A percentile compares a stretch with the other conserved stretches of the same genome.
Evolutionary conservation across 2,888 invertebrate genomes (phyloP).

Genomic region (Pandemis cinnamomeana): DNA sequence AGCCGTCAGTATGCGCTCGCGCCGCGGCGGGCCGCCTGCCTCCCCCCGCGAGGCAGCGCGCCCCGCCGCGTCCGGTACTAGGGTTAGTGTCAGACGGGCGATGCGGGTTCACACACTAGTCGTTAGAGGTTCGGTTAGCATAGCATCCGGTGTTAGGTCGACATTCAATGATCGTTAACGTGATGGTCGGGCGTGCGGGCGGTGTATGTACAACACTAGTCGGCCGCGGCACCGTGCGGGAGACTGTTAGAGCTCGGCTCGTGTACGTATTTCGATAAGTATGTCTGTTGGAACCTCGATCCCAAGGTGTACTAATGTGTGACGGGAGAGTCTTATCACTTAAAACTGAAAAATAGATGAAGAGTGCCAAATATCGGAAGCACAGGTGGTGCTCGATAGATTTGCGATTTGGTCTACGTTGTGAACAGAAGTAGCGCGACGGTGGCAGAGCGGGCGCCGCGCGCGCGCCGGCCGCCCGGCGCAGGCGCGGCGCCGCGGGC

Average conservation of each 20-base stretch:
- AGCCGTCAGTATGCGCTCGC: constrained; percentile 61
- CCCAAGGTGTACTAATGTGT: constrained; percentile 38
- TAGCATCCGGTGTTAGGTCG: constrained; percentile 32
- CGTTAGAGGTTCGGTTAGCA: constrained; percentile 37
- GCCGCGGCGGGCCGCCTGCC: constrained; percentile 43
- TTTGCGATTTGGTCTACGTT: constrained; percentile 76
- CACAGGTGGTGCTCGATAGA: constrained; percentile 81
- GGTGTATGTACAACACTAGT: constrained; percentile 39
- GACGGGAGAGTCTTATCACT: constrained; percentile 33
- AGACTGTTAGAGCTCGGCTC: constrained; percentile 52
- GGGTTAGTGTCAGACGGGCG: constrained; percentile 47
- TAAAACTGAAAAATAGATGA: constrained; percentile 63
- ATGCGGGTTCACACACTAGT: constrained; percentile 54
- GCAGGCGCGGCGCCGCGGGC: constrained; percentile 72
- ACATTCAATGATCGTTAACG: constrained; percentile 31
- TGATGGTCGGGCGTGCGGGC: constrained; percentile 22
- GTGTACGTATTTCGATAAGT: constrained; percentile 52
- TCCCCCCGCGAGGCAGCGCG: constrained; percentile 43
- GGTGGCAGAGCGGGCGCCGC: constrained; percentile 49
- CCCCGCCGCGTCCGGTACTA: constrained; percentile 35
- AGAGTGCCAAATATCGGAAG: constrained; percentile 81
- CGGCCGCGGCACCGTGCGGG: constrained; percentile 33
- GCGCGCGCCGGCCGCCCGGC: constrained; percentile 54
- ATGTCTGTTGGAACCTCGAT: constrained; percentile 40
- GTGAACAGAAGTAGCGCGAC: constrained; percentile 70